Evolutionary conservation across 2,888 invertebrate genomes (phyloP), one percentile per base, ranked within the genome.

Genomic region (Oscheius sp.): DNA sequence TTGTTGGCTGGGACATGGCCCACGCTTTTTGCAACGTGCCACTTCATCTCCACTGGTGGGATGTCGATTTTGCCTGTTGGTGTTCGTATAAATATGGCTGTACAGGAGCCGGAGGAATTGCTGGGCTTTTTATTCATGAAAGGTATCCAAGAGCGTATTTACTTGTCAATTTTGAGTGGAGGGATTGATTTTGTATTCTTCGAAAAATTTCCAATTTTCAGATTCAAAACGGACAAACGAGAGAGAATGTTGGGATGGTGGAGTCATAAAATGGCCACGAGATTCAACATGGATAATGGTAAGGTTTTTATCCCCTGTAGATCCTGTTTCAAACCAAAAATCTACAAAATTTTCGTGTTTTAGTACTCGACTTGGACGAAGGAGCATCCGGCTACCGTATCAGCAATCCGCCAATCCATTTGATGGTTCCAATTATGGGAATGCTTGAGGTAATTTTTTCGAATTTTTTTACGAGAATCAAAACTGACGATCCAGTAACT

Each of bases 11-110:
- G 89, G 92, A 92, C 85, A 84, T 92, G 73, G 92, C 92, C 6
- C 92, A 92, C 87, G 91, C 92, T 2, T 90, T 90, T 16, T 91
- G 91, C 3, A 92, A 92, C 86, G 91, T 92, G 0, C 89, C 90
- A 29, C 79, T 92, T 18, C 76, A 89, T 21, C 88, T 92, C 6
- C 91, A 92, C 84, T 90, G 91, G 61, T 92, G 92, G 92, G 89
- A 89, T 59, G 91, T 92, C 1, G 92, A 92, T 86, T 92, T 92
- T 86, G 92, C 91, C n/a, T 89, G 89, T 73, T 92, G 92, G 92
- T 92, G 92, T 83, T 89, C 91, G 1, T 92, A 81, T 69, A 86
- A 87, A 69, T 87, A 85, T 66, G 87, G 85, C 9, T 83, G 84
- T 59, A 81, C 86, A 9, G 86, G 86, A 52, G 85, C 87, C 18